These are phyloP conservation scores for Colossoma macropomum DNA, from an alignment of 2,113 vertebrate species.

Conservation along the genomic window DNA sequence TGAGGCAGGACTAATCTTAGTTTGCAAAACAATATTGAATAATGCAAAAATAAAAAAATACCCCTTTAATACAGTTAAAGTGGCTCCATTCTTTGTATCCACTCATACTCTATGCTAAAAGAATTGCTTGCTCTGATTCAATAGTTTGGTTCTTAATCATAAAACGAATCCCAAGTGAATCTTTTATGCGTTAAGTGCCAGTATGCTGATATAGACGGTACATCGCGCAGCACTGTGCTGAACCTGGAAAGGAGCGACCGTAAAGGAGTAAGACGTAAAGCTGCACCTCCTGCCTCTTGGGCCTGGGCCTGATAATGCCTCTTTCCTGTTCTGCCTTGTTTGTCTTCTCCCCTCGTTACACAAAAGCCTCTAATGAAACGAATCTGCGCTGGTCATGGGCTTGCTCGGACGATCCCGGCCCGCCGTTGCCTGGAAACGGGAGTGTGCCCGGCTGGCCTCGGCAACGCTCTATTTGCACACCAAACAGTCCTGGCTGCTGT, in stretches of 20 bases:
- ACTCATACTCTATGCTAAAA: no score
- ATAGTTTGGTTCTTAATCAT: no score
- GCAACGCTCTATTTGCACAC: slow-evolving; percentile 76
- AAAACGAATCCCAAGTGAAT: no score
- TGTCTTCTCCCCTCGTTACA: slow-evolving; percentile 75
- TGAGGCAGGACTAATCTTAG: no score
- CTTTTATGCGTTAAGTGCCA: no score
- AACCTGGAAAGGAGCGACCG: background rate
- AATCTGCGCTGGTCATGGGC: slow-evolving; percentile 80
- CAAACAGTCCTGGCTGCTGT: slow-evolving; percentile 69
- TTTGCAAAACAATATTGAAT: no score
- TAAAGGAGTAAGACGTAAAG: background rate
- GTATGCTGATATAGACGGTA: no score
- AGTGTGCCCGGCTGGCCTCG: slow-evolving; percentile 66
- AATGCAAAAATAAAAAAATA: no score
- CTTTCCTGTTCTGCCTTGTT: slow-evolving; percentile 57
- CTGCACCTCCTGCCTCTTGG: background rate
- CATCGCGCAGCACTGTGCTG: background rate
- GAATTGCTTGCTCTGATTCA: no score
- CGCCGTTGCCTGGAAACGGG: slow-evolving; percentile 83
- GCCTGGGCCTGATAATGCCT: slow-evolving; percentile 12
- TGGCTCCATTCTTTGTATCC: no score
- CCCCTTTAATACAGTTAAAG: no score
- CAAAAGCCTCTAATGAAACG: slow-evolving; percentile 82
- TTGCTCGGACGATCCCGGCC: slow-evolving; percentile 70